These are phyloP conservation scores for Nomada fucata DNA, from an alignment of 2,888 invertebrate species.

Conservation along the genomic window DNA sequence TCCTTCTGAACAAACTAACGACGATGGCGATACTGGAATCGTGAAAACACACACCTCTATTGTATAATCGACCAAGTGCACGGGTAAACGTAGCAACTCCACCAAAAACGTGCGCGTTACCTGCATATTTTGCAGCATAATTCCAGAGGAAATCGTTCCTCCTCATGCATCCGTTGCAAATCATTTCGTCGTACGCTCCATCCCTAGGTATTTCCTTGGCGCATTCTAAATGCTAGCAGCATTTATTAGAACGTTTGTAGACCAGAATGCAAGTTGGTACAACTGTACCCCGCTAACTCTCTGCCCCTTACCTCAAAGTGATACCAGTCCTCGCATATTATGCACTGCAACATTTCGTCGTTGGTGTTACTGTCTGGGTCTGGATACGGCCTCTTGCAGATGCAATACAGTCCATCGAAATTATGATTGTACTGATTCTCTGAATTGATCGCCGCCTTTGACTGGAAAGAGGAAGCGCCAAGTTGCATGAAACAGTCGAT, in stretches of 20 bases:
- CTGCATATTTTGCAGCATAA: conserved; percentile 86
- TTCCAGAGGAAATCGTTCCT: conserved; percentile 90
- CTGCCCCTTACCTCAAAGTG: conserved; percentile 88
- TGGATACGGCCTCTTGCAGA: conserved; percentile 96
- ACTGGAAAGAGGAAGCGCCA: conserved; percentile 71
- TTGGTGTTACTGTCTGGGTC: conserved; percentile 93
- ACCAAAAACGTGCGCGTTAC: conserved; percentile 62
- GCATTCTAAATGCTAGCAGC: conserved; percentile 87
- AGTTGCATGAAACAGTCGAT: no score
- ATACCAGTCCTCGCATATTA: conserved; percentile 99
- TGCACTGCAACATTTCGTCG: conserved; percentile 98
- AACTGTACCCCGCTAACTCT: no score
- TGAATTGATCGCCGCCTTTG: conserved; percentile 88
- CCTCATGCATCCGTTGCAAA: conserved; percentile 92
- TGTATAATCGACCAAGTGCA: no score
- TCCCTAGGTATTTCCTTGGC: conserved; percentile 86
- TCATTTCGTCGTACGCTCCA: conserved; percentile 90
- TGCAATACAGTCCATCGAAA: conserved; percentile 96
- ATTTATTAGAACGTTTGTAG: background rate
- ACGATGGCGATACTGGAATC: background rate
- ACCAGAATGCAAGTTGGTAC: no score
- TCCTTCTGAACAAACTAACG: conserved; percentile 40
- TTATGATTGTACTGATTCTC: conserved; percentile 96
- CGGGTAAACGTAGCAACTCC: background rate
- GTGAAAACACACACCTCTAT: background rate